A percentile compares a stretch with the other conserved stretches of the same genome.
Evolutionary conservation across 1,140 invertebrate genomes (phyloP).

Genomic region (Euura lappo): DNA sequence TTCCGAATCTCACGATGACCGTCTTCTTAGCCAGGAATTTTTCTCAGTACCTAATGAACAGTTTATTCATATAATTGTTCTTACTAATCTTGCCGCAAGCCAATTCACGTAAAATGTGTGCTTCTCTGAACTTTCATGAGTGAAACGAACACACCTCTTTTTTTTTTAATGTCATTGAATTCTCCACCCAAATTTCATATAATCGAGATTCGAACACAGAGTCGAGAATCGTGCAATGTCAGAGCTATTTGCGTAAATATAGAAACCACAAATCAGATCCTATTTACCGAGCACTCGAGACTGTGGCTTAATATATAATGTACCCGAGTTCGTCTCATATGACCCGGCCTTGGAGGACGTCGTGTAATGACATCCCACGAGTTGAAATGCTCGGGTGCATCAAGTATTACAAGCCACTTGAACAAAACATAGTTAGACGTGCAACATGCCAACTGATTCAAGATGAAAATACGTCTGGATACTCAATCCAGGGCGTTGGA

Average conservation of each 20-base stretch:
- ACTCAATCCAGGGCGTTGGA: too few relatives aligned
- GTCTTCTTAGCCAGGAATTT: too few relatives aligned
- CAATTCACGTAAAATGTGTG: too few relatives aligned
- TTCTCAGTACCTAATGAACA: too few relatives aligned
- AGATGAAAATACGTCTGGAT: too few relatives aligned
- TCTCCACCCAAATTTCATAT: neutral
- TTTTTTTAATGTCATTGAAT: too few relatives aligned
- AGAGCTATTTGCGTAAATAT: neutral
- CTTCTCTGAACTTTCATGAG: too few relatives aligned
- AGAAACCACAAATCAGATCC: neutral
- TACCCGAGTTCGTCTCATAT: neutral
- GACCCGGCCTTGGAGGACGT: neutral
- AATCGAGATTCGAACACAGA: neutral
- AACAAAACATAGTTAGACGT: neutral
- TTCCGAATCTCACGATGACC: too few relatives aligned
- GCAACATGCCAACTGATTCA: neutral
- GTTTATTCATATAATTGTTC: too few relatives aligned
- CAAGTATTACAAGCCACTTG: neutral
- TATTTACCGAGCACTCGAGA: neutral
- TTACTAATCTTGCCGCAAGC: too few relatives aligned
- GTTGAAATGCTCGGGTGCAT: slow-evolving; percentile 3
- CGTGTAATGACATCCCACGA: neutral
- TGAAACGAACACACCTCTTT: too few relatives aligned
- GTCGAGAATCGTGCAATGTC: neutral
- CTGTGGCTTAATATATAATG: neutral